These are phyloP conservation scores for Deilephila porcellus DNA, from an alignment of 2,888 invertebrate genomes.

Conservation along the genomic window DNA sequence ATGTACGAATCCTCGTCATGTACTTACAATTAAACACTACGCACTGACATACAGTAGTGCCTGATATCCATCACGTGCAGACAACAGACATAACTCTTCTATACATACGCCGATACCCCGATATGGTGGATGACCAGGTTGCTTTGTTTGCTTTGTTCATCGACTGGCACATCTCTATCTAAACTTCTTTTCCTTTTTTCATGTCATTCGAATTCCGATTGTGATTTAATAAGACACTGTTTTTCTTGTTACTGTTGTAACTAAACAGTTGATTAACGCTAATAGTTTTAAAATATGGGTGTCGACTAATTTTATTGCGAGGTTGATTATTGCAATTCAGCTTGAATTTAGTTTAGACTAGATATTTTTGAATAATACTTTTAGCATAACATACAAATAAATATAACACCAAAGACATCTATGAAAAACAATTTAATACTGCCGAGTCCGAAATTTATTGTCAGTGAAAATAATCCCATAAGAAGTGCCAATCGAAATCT, in stretches of 20 bases:
- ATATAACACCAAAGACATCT: not conserved
- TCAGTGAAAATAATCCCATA: not conserved
- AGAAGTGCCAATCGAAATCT: slow-evolving; percentile 14
- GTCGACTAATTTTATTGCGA: slow-evolving; percentile 29
- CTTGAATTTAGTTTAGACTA: not conserved
- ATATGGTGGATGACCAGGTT: slow-evolving; percentile 54
- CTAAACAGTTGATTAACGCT: slow-evolving; percentile 79
- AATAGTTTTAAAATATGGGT: slow-evolving; percentile 28
- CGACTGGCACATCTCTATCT: slow-evolving; percentile 70
- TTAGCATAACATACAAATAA: not conserved
- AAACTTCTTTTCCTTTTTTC: slow-evolving; percentile 68
- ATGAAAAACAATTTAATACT: not conserved
- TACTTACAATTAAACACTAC: slow-evolving; percentile 50
- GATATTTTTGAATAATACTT: not conserved
- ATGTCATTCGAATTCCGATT: slow-evolving; percentile 66
- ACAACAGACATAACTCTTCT: slow-evolving; percentile 5
- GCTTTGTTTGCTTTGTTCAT: slow-evolving; percentile 68
- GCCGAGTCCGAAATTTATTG: not conserved
- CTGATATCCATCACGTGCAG: slow-evolving; percentile 59
- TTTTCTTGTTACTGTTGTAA: slow-evolving; percentile 77
- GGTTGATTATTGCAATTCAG: slow-evolving; percentile 18
- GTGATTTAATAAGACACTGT: slow-evolving; percentile 67
- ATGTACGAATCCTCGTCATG: slow-evolving; percentile 37
- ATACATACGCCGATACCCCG: slow-evolving; percentile 37
- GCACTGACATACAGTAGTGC: slow-evolving; percentile 58